Percentiles rank a stretch among this genome's conserved stretches.
These are phyloP conservation scores for Margarornis squamiger DNA, from an alignment of 2,797 vertebrate genomes.

Conservation along the genomic window DNA sequence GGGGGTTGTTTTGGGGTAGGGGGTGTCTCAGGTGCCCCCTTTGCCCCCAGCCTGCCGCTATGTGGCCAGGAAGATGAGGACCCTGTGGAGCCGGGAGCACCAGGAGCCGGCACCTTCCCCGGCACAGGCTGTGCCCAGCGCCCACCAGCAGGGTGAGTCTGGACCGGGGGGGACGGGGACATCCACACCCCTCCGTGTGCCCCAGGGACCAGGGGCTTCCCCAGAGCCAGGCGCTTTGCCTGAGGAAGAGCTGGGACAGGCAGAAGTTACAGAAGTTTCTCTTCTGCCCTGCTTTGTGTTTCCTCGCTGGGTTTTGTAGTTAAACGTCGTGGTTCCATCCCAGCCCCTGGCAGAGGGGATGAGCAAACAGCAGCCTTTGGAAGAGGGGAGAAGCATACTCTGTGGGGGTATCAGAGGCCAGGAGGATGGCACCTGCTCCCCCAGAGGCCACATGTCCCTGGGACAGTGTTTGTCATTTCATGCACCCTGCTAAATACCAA, in stretches of 20 bases:
- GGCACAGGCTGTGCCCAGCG: accelerated
- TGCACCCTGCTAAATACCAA: not conserved
- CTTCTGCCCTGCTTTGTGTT: not conserved
- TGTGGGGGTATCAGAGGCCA: accelerated
- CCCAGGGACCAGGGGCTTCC: accelerated
- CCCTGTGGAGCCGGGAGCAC: not conserved
- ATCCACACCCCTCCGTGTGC: not conserved
- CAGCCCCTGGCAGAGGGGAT: not conserved
- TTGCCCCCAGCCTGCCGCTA: conserved; percentile 10
- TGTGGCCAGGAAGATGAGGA: not conserved
- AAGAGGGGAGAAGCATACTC: not conserved
- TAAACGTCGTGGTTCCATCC: not conserved
- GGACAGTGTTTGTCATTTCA: not conserved
- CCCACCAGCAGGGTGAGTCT: not conserved
- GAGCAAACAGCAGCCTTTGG: not conserved
- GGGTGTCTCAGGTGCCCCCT: not conserved
- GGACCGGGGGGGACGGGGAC: accelerated
- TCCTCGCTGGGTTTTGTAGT: not conserved
- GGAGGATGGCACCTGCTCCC: not conserved
- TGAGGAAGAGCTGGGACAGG: not conserved
- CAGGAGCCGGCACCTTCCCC: not conserved
- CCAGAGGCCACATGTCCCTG: not conserved
- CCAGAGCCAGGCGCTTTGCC: accelerated
- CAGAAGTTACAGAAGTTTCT: not conserved
- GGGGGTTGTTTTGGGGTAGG: accelerated